Percentiles rank a stretch among this genome's conserved stretches.
These are phyloP conservation scores for Lates japonicus DNA, from an alignment of 2,797 vertebrate species.

Conservation along the genomic window DNA sequence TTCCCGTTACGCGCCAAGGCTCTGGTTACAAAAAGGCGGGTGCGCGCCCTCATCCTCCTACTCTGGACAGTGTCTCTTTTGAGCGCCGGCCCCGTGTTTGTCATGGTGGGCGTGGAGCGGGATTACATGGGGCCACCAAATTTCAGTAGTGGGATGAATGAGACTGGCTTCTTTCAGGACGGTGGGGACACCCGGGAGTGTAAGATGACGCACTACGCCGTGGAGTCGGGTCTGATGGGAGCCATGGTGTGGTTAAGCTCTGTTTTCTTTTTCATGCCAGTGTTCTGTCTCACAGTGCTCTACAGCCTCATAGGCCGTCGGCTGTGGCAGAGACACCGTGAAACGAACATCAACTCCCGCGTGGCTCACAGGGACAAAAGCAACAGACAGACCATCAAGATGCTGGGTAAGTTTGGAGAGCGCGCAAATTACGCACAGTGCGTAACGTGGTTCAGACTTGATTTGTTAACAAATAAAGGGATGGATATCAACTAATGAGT, in stretches of 20 bases:
- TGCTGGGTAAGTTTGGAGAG: conserved; percentile 90
- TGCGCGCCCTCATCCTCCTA: conserved; percentile 91
- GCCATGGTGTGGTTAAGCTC: conserved; percentile 98
- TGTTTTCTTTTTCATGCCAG: conserved; percentile 96
- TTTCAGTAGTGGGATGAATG: conserved; percentile 79
- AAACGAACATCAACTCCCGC: conserved; percentile 87
- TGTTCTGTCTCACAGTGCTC: conserved; percentile 96
- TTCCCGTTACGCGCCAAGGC: conserved; percentile 96
- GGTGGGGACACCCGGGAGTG: conserved; percentile 92
- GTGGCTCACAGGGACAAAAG: conserved; percentile 91
- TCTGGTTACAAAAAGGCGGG: conserved; percentile 93
- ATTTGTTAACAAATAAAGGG: neutral
- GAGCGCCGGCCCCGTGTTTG: conserved; percentile 96
- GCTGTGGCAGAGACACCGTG: conserved; percentile 92
- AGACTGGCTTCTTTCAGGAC: conserved; percentile 66
- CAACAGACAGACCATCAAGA: conserved; percentile 97
- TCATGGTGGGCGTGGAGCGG: conserved; percentile 95
- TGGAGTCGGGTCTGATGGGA: conserved; percentile 94
- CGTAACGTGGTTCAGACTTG: neutral
- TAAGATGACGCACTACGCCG: conserved; percentile 94
- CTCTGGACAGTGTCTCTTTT: conserved; percentile 94
- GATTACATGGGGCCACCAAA: conserved; percentile 63
- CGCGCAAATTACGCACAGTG: conserved; percentile 31
- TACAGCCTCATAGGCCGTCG: conserved; percentile 97
- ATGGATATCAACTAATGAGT: neutral